These are phyloP conservation scores for Premnoplex brunnescens DNA, from an alignment of 2,797 vertebrate species.

Conservation along the genomic window DNA sequence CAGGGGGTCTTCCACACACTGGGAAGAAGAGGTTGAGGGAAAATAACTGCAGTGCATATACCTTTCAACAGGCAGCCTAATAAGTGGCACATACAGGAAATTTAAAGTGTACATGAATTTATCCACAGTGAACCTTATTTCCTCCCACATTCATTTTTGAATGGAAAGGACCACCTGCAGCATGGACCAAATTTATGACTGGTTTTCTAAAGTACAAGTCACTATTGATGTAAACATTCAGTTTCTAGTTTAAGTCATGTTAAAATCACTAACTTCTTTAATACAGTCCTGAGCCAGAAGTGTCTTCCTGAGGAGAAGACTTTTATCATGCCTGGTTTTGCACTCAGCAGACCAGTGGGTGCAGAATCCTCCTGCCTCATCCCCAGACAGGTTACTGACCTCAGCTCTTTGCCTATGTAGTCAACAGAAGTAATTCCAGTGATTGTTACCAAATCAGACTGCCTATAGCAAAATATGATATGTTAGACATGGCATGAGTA, in stretches of 20 bases:
- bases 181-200: background rate
- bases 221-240: background rate
- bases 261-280: background rate
- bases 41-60: background rate
- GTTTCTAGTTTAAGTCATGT: background rate
- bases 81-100: background rate
- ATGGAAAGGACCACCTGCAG: background rate
- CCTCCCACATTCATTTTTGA: background rate
- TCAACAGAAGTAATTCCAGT: background rate
- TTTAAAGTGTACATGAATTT: background rate
- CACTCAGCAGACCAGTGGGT: background rate
- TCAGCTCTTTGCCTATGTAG: background rate
- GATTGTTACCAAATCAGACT: background rate
- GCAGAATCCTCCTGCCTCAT: background rate
- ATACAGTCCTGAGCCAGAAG: background rate
- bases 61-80: background rate
- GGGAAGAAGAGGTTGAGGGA: background rate
- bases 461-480: background rate
- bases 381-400: background rate
- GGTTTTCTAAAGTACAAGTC: background rate
- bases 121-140: background rate
- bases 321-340: background rate
- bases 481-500: background rate
- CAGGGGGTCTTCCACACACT: background rate
- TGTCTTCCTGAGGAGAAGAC: background rate